Base-by-base conservation (phyloP, 35 echinoderm and acorn worm genomes). In the Heliocidaris erythrogramma region DNA sequence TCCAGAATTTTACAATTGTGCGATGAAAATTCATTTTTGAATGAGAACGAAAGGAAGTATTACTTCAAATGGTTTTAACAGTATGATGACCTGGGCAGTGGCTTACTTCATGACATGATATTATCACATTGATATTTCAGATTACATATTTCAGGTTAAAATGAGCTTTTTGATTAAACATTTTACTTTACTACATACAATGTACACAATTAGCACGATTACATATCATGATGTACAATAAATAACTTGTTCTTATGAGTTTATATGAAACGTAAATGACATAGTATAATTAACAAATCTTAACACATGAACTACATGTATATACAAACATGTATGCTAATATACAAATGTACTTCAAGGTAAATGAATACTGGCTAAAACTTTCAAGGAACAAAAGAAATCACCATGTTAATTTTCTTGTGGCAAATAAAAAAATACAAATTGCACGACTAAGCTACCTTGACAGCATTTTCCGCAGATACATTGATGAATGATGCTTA, bases 321-420 rank as follows among this genome's bases (percentile, higher is more conserved):
- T 78, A 78, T 78, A 78, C 65, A 78, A 78, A 78, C 65, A 27
- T 21, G 65, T n/a, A 78, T 78, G 65, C 65, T 78, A 78, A 78
- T 78, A n/a, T 78, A 78, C 65, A 78, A 78, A 78, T 78, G 18
- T 27, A 69, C 59, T 18, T 78, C 65, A 78, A 78, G 18, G 65
- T n/a, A 29, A 21, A 78, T 24, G 5, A 78, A 27, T 27, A 78
- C 65, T 78, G 65, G 21, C 4, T 78, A 78, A 71, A 12, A 56
- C 52, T 27, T 24, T 13, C 18, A 7, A 78, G 0, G 27, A 78
- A 78, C 27, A 24, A 78, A 69, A 78, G n/a, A 27, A 7, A 78
- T 78, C 7, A 78, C 7, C 27, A 78, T n/a, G 2, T 78, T n/a
- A 69, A 69, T 18, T 69, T 78, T 27, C 21, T 78, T 78, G 8